Evolutionary conservation across 2,888 invertebrate species (phyloP).

Genomic region (Drosophila paranaensis): DNA sequence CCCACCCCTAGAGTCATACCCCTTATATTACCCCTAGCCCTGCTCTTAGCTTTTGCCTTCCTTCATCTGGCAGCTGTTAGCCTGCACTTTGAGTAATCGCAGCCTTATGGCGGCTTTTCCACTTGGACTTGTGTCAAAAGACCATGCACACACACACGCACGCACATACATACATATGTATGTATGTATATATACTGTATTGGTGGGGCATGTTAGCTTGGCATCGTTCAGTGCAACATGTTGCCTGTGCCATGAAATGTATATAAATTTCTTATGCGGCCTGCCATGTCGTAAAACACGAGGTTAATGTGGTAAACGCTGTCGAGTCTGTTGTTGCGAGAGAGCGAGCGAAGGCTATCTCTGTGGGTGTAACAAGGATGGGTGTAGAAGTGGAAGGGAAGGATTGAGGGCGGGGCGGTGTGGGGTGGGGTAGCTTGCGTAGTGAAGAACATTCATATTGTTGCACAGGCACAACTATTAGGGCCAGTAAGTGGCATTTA

Average conservation of each 20-base stretch:
- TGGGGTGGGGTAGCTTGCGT: not conserved
- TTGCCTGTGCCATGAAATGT: constrained; percentile 74
- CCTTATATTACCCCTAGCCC: not conserved
- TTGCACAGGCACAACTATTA: constrained; percentile 73
- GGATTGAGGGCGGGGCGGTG: not conserved
- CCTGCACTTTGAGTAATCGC: constrained; percentile 76
- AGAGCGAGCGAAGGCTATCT: not conserved
- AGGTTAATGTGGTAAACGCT: constrained; percentile 75
- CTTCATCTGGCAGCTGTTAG: constrained; percentile 64
- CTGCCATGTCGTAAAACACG: constrained; percentile 76
- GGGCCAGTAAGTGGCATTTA: constrained; percentile 74
- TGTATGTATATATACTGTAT: constrained; percentile 18
- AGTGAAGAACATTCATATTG: constrained; percentile 58
- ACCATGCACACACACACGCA: constrained; percentile 15
- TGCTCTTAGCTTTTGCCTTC: constrained; percentile 34
- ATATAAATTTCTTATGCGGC: constrained; percentile 79
- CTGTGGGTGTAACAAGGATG: not conserved
- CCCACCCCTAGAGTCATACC: no score
- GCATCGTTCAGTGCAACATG: constrained; percentile 74
- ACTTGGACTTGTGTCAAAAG: constrained; percentile 76
- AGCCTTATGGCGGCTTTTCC: constrained; percentile 66
- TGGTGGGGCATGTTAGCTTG: constrained; percentile 28
- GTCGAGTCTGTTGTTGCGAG: constrained; percentile 41
- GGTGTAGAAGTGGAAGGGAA: not conserved
- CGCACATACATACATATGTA: not conserved